Percentiles rank a stretch among this genome's conserved stretches.
Conservation (phyloP, 2,797 vertebrate species). For the Mallotus villosus region DNA sequence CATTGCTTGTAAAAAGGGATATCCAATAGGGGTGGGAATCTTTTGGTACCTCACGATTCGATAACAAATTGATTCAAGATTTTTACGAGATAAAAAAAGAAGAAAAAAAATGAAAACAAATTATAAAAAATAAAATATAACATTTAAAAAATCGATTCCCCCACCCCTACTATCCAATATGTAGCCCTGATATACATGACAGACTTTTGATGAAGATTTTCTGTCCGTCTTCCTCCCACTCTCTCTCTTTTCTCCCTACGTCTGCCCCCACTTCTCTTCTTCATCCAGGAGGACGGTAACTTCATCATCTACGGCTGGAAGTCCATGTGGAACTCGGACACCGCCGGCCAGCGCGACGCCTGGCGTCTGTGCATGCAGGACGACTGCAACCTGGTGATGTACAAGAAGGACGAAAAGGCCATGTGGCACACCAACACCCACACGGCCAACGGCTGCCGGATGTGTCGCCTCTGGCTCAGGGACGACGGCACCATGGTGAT, state of each 20-base stretch:
- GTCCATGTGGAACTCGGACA: conserved; percentile 17
- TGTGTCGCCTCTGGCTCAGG: conserved; percentile 1
- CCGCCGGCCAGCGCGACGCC: background rate
- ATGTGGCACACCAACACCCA: conserved; percentile 20
- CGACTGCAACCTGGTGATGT: conserved; percentile 33
- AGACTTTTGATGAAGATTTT: conserved; percentile 23
- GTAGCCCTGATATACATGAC: conserved; percentile 17
- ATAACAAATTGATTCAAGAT: no score
- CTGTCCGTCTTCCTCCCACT: conserved; percentile 12
- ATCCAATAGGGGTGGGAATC: no score
- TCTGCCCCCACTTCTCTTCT: conserved; percentile 14
- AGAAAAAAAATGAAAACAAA: background rate
- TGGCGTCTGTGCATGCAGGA: conserved; percentile 28
- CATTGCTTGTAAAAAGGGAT: no score
- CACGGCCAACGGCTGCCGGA: background rate
- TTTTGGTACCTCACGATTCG: no score
- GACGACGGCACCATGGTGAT: conserved; percentile 20
- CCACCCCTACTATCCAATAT: background rate
- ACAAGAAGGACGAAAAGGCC: background rate
- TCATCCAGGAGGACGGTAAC: conserved; percentile 24
- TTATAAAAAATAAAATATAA: no score
- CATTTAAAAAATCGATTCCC: background rate
- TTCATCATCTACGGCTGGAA: conserved; percentile 30
- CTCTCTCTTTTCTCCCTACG: conserved; percentile 26
- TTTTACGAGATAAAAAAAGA: background rate